A percentile compares a stretch with the other conserved stretches of the same genome.
Conservation (phyloP, 2,797 vertebrate genomes). For the Gymnothorax reevesii region DNA sequence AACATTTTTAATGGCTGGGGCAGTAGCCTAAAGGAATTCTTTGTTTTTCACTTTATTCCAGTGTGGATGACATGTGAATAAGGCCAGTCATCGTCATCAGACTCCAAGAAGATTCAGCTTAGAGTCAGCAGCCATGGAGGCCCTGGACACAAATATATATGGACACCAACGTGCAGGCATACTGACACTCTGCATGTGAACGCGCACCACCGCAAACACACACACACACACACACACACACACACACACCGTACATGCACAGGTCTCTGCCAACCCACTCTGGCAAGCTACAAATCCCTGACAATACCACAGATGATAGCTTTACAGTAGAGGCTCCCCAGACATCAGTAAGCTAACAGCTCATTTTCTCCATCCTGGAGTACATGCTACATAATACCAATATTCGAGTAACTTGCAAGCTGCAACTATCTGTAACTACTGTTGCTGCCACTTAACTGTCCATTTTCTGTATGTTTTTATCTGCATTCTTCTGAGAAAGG, state of each 20-base stretch:
- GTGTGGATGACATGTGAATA: slow-evolving; percentile 52
- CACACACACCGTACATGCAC: slow-evolving; percentile 59
- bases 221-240: slow-evolving; percentile 40
- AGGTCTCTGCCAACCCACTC: slow-evolving; percentile 65
- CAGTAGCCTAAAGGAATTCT: slow-evolving; percentile 45
- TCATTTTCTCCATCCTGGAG: neutral
- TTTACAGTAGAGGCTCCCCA: slow-evolving; percentile 73
- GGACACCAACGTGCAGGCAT: neutral
- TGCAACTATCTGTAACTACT: neutral
- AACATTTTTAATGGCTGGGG: slow-evolving; percentile 62
- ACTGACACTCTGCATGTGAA: neutral
- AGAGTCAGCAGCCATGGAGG: slow-evolving; percentile 56
- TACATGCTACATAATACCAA: neutral
- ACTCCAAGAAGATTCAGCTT: slow-evolving; percentile 55
- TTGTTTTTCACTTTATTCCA: slow-evolving; percentile 58
- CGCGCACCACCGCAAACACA: neutral
- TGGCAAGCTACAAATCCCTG: slow-evolving; percentile 81
- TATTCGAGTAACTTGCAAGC: neutral
- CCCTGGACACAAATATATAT: slow-evolving; percentile 52
- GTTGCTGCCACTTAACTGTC: neutral
- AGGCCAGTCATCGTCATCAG: slow-evolving; percentile 49
- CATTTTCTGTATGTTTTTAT: neutral
- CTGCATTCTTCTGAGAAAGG: neutral
- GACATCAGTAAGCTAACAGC: slow-evolving; percentile 62
- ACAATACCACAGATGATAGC: slow-evolving; percentile 77